Base-by-base conservation (phyloP, 2,797 vertebrate species). In the Decapterus maruadsi region DNA sequence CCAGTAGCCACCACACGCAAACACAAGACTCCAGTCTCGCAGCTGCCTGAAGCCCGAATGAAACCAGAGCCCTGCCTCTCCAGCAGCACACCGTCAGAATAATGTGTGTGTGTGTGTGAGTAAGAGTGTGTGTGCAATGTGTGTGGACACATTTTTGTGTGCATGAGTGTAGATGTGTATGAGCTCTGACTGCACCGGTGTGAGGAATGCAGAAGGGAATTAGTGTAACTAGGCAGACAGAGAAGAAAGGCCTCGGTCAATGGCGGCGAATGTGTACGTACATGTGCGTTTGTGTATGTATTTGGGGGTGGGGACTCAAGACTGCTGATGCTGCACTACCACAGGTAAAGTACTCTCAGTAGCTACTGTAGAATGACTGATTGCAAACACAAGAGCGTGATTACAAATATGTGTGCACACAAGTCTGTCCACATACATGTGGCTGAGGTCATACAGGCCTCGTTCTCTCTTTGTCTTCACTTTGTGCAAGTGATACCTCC, bases 21-120 rank as follows among this genome's bases (percentile, higher is more conserved):
- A 94, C 86, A 77, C 72, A 16, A 92, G 87, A 90, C 89, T 93
- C 78, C 75, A 83, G 79, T 86, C 82, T 69, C 83, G 82, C 89
- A 85, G 89, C 92, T 87, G 92, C 89, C 91, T 84, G 70, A 85
- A 92, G 91, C 90, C 88, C 87, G 81, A 94, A 91, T 93, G 95
- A 95, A 95, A 95, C 94, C 81, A 91, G 93, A 95, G 88, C 85
- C 80, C 92, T 89, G 84, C 91, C 89, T 93, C 92, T 87, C 85
- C 81, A 61, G 85, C 72, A 66, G 86, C 79, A 88, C 84, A 84
- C 84, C 72, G 56, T 77, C 84, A 86, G 77, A 86, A 81, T 87
- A 83, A 78, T 86, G 80, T 77, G 22, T 74, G 71, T 82, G 85
- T 79, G 65, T 45, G 48, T 68, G 64, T 59, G 56, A 34, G 59